These are phyloP conservation scores for Spheniscus humboldti DNA, from an alignment of 2,797 vertebrate species.

Conservation along the genomic window DNA sequence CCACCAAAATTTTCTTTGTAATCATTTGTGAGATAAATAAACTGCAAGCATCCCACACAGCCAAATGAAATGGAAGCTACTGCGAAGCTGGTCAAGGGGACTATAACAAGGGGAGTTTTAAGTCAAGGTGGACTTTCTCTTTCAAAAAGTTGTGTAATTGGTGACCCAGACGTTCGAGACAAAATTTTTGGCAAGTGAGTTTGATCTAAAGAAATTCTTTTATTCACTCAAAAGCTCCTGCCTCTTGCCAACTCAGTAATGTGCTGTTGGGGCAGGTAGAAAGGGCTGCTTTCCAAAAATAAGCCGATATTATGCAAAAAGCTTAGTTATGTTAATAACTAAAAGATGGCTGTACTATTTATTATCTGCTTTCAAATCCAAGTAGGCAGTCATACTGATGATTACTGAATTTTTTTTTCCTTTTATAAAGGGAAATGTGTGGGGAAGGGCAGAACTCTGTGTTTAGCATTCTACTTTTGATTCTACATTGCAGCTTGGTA, in stretches of 20 bases:
- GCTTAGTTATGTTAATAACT: conserved; percentile 39
- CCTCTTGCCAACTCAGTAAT: not conserved
- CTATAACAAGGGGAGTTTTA: not conserved
- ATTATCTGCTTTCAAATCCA: conserved; percentile 16
- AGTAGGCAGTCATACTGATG: not conserved
- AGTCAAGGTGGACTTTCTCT: not conserved
- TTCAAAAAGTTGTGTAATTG: not conserved
- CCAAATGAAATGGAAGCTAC: not conserved
- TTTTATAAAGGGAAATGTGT: not conserved
- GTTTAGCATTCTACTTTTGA: not conserved
- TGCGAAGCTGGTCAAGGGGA: not conserved
- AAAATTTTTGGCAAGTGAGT: not conserved
- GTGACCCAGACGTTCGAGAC: not conserved
- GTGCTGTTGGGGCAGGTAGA: conserved; percentile 20
- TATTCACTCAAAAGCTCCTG: not conserved
- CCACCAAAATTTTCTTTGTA: not conserved
- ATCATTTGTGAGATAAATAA: not conserved
- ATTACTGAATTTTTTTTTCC: not conserved
- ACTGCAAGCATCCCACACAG: not conserved
- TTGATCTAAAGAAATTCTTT: not conserved
- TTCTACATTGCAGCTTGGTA: not conserved
- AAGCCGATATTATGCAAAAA: conserved; percentile 18
- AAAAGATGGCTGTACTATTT: not conserved
- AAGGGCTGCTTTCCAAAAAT: conserved; percentile 17
- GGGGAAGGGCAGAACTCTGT: not conserved